Base-by-base conservation (phyloP, 2,797 vertebrate species). In the Enteromius afrohamiltoni region DNA sequence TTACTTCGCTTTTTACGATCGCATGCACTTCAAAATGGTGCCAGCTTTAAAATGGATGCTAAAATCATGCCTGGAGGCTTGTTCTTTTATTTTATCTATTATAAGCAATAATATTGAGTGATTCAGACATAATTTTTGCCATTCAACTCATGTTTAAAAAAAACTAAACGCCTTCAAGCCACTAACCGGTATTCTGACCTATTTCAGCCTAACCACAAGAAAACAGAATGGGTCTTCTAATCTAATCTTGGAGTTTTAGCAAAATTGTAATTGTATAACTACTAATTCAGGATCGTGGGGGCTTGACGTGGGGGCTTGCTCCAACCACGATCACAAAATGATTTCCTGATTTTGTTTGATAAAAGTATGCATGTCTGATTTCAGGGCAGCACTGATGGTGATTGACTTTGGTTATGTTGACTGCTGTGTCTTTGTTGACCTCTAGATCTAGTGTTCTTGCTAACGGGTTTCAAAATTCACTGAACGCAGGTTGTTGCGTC, bases 401-500 rank as follows among this genome's bases (percentile, higher is more conserved):
- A 26, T 45, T 74, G 69, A 16, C 21, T 65, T 23, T 51, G 74
- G 53, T 49, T 29, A 47, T 19, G 49, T 49, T n/a, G 58, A 23
- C 62, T 53, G n/a, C 45, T 40, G 75, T 82, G 29, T 55, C 45
- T 26, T 67, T 65, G 74, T n/a, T 29, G 26, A 71, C 71, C 70
- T 75, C 49, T 55, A 45, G 31, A 58, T 45, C 73, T 53, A 16
- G 34, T 4, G 55, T 65, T 75, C 69, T 69, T 60, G 65, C 81
- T 86, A 45, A 58, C 11, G 65, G 60, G 26, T 53, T 79, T n/a
- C 13, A 65, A 84, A 76, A 77, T 16, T 68, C 47, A 47, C 31
- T 73, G 23, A 77, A 74, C 58, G 23, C 4, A 65, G 60, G 19
- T 49, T 77, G 17, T 69, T 34, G 70, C 26, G 2, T 42, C 16